Conservation (phyloP, 2,113 vertebrate genomes). For the Oplegnathus fasciatus region DNA sequence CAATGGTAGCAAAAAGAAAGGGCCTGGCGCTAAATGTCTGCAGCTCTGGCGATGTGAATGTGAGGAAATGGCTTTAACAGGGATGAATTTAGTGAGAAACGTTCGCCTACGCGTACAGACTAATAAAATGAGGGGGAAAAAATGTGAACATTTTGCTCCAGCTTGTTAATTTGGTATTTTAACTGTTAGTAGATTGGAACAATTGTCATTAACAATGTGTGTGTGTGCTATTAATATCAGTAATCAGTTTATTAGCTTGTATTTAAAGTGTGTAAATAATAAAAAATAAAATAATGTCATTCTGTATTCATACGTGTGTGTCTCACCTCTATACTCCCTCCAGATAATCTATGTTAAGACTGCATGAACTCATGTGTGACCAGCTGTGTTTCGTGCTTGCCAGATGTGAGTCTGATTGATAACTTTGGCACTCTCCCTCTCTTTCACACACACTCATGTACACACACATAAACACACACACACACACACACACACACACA, state of each 20-base stretch:
- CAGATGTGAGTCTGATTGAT: conserved; percentile 70
- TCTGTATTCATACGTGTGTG: background rate
- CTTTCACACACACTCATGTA: conserved; percentile 26
- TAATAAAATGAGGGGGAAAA: conserved; percentile 16
- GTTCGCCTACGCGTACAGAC: conserved; percentile 25
- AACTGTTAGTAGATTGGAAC: background rate
- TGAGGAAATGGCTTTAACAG: conserved; percentile 55
- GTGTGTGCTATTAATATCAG: background rate
- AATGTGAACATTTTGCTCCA: background rate
- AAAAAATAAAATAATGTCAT: background rate
- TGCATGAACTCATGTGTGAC: conserved; percentile 55
- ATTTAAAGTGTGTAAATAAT: background rate
- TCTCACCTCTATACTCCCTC: conserved; percentile 19
- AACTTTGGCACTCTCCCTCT: conserved; percentile 55
- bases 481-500: conserved; percentile 1
- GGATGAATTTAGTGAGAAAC: conserved; percentile 26
- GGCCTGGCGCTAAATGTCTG: conserved; percentile 1
- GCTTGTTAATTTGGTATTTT: conserved; percentile 49
- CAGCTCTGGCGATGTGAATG: conserved; percentile 6
- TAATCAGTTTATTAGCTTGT: background rate
- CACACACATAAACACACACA: background rate
- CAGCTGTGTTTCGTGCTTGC: conserved; percentile 58
- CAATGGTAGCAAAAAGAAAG: background rate
- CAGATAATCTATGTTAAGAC: conserved; percentile 39
- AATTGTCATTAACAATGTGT: background rate